Base-by-base conservation (phyloP, 2,797 vertebrate genomes). In the Pterois miles region DNA sequence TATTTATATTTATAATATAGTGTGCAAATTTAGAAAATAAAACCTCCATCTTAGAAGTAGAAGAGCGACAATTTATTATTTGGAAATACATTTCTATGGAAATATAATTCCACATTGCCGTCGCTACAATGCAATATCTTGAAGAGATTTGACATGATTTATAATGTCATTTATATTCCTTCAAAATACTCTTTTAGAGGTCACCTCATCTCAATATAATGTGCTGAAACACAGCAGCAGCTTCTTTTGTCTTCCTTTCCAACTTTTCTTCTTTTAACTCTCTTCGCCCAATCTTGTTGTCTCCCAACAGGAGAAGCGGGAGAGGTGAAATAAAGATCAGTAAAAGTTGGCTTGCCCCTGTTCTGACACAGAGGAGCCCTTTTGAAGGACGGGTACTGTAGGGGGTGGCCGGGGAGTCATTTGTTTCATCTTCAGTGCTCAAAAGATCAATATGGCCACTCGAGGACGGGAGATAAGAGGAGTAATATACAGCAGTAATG, bases 141-240 rank as follows among this genome's bases (percentile, higher is more conserved):
- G 34, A 65, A 40, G 31, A 60, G 36, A 83, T 78, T 67, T 77
- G 57, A 78, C 59, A 2, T 79, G 78, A 84, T 81, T 87, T 64
- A 79, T 81, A 46, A 71, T 80, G 86, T 76, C 6, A 87, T 83
- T 77, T 78, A 43, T 81, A 13, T 87, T 80, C 27, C 43, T 69
- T 84, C 66, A 60, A 23, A 76, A 71, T 8, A 67, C 14, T 11
- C 40, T 63, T 69, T 80, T 74, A 69, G 65, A 80, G 68, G 66
- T 86, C 62, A 74, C 65, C 58, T 80, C 13, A 25, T 50, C 57
- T 71, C 53, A 29, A 4, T 18, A 25, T n/a, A 18, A 43, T 4
- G 16, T n/a, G 11, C 52, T 50, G n/a, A 70, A 71, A 56, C 29
- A 27, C 53, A 3, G 50, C 66, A 10, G 71, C 40, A 58, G 20